Conservation (phyloP, 2,113 vertebrate species). For the Dipodomys ordii region DNA sequence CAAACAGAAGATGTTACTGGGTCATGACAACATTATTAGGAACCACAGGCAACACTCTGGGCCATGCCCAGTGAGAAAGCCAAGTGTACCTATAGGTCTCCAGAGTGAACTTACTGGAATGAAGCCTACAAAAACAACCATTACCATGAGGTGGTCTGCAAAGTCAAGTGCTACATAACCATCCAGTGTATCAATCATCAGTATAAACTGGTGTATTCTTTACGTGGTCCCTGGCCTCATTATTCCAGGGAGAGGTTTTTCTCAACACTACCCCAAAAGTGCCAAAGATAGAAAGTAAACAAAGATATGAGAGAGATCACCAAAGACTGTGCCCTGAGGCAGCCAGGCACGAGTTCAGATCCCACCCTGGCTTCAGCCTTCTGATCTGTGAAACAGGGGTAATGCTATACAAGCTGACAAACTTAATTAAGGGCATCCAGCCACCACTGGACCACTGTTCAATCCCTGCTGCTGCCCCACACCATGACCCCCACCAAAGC, state of each 20-base stretch:
- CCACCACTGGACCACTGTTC: not conserved
- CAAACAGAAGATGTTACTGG: not conserved
- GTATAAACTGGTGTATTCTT: not conserved
- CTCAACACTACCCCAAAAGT: not conserved
- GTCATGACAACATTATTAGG: too few relatives aligned
- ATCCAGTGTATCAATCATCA: not conserved
- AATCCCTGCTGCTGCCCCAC: not conserved
- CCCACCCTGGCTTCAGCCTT: too few relatives aligned
- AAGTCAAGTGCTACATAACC: not conserved
- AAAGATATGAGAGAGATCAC: not conserved
- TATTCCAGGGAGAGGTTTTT: not conserved
- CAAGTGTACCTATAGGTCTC: not conserved
- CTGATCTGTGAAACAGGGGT: not conserved
- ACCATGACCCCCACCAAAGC: not conserved
- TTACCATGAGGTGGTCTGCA: too few relatives aligned
- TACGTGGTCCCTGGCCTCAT: not conserved
- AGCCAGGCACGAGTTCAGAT: not conserved
- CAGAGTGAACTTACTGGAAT: not conserved
- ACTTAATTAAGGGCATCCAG: too few relatives aligned
- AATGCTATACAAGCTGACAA: not conserved
- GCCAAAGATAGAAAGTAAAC: fast-evolving
- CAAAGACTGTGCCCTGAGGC: not conserved
- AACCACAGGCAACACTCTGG: not conserved
- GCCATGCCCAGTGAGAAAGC: not conserved
- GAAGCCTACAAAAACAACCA: not conserved